Conservation (phyloP, 2,888 invertebrate species). For the Pantelozetes paolii region DNA sequence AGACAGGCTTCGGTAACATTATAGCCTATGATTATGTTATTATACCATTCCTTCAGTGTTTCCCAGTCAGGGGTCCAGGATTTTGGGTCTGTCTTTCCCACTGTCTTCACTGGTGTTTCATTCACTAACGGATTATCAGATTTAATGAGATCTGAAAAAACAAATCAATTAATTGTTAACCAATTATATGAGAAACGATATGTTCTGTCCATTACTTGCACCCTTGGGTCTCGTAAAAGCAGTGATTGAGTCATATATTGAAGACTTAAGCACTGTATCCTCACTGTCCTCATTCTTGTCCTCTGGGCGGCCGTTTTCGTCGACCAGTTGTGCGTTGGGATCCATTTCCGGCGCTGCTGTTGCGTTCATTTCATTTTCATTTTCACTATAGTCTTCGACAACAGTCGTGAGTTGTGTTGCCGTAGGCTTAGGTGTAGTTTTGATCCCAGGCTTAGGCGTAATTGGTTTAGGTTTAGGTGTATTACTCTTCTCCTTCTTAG, state of each 20-base stretch:
- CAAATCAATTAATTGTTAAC: no score
- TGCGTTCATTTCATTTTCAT: neutral
- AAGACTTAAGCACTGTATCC: neutral
- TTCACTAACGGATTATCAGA: no score
- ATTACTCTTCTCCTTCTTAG: no score
- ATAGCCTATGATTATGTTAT: no score
- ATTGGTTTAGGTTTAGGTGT: no score
- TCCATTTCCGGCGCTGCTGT: conserved; percentile 21
- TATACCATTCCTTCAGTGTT: no score
- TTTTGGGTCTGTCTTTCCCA: neutral
- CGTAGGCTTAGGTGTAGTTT: no score
- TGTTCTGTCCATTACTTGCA: neutral
- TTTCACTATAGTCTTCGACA: neutral
- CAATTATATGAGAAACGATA: no score
- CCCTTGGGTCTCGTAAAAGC: neutral
- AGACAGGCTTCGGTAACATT: neutral
- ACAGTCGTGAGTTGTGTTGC: no score
- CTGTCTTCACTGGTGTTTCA: neutral
- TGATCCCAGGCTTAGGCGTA: no score
- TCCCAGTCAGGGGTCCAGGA: no score
- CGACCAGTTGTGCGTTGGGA: neutral
- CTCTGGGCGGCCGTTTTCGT: conserved; percentile 3
- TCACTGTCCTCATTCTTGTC: neutral
- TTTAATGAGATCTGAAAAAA: no score
- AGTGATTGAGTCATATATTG: neutral